A percentile compares a stretch with the other conserved stretches of the same genome.
phyloP scores from a whole-genome alignment of 2,888 invertebrate species.

The Harpalus rubripes region DNA sequence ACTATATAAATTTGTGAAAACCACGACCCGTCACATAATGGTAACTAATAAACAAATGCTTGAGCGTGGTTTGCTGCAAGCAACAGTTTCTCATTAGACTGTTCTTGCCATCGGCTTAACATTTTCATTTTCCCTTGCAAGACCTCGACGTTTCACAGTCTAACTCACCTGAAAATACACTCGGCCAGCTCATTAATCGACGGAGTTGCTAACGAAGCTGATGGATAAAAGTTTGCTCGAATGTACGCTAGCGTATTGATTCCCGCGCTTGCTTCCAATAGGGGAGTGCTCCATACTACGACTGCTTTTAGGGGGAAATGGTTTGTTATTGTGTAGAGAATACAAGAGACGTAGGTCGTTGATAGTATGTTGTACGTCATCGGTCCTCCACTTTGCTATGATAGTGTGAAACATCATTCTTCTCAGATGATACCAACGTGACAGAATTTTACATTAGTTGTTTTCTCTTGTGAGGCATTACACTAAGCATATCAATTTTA shows the following conservation, averaged over 20 bases:
- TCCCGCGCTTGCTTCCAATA: slow-evolving; percentile 22
- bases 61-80: slow-evolving; percentile 27
- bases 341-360: slow-evolving; percentile 1
- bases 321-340: background rate
- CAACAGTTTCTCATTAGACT: slow-evolving; percentile 60
- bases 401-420: slow-evolving; percentile 48
- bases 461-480: slow-evolving; percentile 14
- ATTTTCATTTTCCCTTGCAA: background rate
- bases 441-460: slow-evolving; percentile 17
- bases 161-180: slow-evolving; percentile 30
- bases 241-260: slow-evolving; percentile 57
- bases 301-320: background rate
- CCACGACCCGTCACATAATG: slow-evolving; percentile 27
- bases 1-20: slow-evolving; percentile 22
- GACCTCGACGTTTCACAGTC: background rate
- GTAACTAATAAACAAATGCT: slow-evolving; percentile 47
- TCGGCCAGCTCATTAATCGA: slow-evolving; percentile 54
- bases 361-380: background rate
- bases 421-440: background rate
- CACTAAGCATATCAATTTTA: slow-evolving; percentile 24
- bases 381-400: slow-evolving; percentile 42
- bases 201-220: slow-evolving; percentile 18
- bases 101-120: background rate
- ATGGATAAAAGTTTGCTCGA: slow-evolving; percentile 56
- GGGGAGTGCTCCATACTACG: slow-evolving; percentile 6